Conservation (phyloP, 2,797 vertebrate genomes). For the Scyliorhinus canicula region DNA sequence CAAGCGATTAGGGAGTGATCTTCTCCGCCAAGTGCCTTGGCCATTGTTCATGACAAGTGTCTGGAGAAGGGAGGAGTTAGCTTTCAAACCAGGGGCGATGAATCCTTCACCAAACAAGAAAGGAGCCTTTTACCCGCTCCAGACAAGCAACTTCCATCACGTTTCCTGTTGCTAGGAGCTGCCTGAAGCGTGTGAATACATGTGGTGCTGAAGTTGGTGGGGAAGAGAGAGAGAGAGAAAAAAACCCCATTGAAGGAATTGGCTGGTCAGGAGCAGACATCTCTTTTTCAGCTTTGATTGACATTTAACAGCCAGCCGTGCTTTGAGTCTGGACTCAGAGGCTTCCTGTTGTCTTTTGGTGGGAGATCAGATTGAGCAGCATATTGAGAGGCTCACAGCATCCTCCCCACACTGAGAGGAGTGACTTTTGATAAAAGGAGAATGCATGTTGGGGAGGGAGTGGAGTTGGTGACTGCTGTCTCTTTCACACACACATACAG, state of each 20-base stretch:
- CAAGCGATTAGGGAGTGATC: constrained; percentile 85
- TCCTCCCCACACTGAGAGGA: constrained; percentile 39
- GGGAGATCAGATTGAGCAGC: constrained; percentile 43
- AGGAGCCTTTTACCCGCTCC: constrained; percentile 63
- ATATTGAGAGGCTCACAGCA: constrained; percentile 41
- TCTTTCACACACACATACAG: constrained; percentile 15
- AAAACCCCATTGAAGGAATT: constrained; percentile 52
- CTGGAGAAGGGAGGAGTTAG: constrained; percentile 71
- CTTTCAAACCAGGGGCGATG: constrained; percentile 73
- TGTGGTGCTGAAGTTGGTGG: constrained; percentile 53
- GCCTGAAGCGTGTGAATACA: constrained; percentile 62
- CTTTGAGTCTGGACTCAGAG: constrained; percentile 48
- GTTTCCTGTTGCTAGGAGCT: constrained; percentile 68
- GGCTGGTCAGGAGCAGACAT: constrained; percentile 72
- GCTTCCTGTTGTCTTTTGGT: constrained; percentile 45
- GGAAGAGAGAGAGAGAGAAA: constrained; percentile 22
- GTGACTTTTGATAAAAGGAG: constrained; percentile 45
- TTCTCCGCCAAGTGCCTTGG: constrained; percentile 71
- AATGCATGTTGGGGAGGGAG: constrained; percentile 25
- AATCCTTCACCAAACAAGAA: constrained; percentile 75
- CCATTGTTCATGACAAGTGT: constrained; percentile 70
- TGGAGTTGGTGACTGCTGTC: not conserved
- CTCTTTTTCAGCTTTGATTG: constrained; percentile 69
- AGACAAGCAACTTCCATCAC: constrained; percentile 59
- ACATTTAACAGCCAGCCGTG: constrained; percentile 63